Evolutionary conservation across 2,888 invertebrate genomes (phyloP).

Genomic region (Mycalesis mineus): DNA sequence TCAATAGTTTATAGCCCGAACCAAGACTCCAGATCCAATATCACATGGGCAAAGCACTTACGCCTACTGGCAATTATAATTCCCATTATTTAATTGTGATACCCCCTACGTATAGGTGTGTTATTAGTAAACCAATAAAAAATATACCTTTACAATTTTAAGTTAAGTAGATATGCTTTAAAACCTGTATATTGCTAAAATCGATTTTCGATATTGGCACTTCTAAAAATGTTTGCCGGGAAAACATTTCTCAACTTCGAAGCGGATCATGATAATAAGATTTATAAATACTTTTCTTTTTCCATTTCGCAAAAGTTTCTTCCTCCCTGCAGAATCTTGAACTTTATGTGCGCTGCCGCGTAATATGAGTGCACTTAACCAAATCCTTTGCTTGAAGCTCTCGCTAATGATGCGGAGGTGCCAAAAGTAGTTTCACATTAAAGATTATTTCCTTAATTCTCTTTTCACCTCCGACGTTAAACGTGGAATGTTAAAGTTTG

Average conservation of each 20-base stretch:
- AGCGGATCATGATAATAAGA: background rate
- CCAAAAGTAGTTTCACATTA: background rate
- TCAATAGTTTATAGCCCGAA: no score
- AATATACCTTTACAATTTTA: no score
- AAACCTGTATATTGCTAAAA: no score
- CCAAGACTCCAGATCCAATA: no score
- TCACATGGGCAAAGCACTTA: no score
- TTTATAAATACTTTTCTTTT: background rate
- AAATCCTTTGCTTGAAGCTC: background rate
- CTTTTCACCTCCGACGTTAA: no score
- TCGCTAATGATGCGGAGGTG: constrained; percentile 5
- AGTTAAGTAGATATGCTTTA: no score
- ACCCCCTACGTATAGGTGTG: no score
- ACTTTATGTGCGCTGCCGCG: background rate
- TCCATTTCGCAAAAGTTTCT: background rate
- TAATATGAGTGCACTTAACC: background rate
- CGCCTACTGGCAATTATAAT: no score
- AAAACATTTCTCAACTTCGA: background rate
- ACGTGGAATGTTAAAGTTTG: no score
- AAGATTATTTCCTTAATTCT: background rate
- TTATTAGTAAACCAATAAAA: no score
- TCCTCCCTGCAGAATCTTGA: background rate
- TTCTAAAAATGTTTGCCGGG: background rate
- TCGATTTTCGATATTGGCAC: background rate
- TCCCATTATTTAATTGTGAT: no score